Percentiles rank a stretch among this genome's conserved stretches.
Evolutionary conservation across 2,888 invertebrate species (phyloP).

Genomic region (Entomobrya proxima): DNA sequence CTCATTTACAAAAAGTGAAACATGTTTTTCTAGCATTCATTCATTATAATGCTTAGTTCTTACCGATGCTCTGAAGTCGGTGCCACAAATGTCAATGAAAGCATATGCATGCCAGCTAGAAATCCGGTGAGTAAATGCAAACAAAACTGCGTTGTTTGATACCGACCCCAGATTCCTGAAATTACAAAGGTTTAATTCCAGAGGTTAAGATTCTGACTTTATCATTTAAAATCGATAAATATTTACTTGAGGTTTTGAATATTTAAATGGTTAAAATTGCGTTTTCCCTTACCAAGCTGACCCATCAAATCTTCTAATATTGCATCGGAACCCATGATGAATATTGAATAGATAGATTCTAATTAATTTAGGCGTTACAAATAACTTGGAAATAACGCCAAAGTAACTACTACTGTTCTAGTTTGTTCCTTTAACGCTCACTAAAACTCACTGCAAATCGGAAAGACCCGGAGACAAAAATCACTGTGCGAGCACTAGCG

Average conservation of each 20-base stretch:
- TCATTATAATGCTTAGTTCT: background rate
- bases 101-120: conserved; percentile 74
- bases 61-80: conserved; percentile 72
- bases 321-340: conserved; percentile 65
- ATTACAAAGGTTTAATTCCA: background rate
- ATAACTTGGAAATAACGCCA: background rate
- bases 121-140: conserved; percentile 70
- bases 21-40: background rate
- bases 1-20: conserved; percentile 19
- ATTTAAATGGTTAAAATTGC: too few species aligned
- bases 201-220: background rate
- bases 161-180: conserved; percentile 71
- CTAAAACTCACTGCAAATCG: too few species aligned
- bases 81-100: conserved; percentile 70
- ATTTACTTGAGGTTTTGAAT: too few species aligned
- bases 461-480: background rate
- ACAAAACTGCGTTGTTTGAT: conserved; percentile 71
- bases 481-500: too few species aligned
- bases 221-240: too few species aligned
- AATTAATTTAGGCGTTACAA: background rate
- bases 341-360: background rate
- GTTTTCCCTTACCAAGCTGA: conserved; percentile 65
- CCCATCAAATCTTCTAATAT: conserved; percentile 67
- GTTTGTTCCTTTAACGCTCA: too few species aligned
- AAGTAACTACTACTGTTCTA: too few species aligned